A percentile compares a stretch with the other conserved stretches of the same genome.
Evolutionary conservation across 2,888 invertebrate species (phyloP).

Genomic region (Eristalinus aeneus): DNA sequence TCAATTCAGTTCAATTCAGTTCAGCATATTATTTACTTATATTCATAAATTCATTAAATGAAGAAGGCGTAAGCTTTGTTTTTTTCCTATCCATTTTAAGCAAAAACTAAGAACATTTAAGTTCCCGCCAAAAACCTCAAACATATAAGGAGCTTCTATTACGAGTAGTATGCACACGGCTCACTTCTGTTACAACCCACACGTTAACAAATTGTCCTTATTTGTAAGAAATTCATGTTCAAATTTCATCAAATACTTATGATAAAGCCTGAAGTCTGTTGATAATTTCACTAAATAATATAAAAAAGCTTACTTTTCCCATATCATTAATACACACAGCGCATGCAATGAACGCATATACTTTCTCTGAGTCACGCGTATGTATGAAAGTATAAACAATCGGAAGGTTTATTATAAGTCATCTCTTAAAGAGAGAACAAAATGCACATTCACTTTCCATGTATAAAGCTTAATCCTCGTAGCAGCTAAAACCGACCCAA

Average conservation of each 20-base stretch:
- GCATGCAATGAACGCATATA: not conserved
- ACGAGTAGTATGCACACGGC: too few relatives aligned
- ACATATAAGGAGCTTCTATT: too few relatives aligned
- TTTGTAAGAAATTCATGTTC: not conserved
- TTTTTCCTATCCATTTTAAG: too few relatives aligned
- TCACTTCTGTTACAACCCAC: too few relatives aligned
- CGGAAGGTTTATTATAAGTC: conserved; percentile 10
- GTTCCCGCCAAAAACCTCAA: too few relatives aligned
- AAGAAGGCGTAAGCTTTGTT: too few relatives aligned
- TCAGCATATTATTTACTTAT: too few relatives aligned
- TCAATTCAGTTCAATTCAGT: too few relatives aligned
- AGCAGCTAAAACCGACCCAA: conserved; percentile 9
- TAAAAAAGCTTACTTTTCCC: conserved; percentile 29
- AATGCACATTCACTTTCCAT: conserved; percentile 64
- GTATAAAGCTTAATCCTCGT: conserved; percentile 49
- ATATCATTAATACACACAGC: not conserved
- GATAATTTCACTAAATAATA: conserved; percentile 22
- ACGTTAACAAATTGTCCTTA: not conserved
- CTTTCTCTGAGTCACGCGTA: not conserved
- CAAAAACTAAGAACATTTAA: too few relatives aligned
- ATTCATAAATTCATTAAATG: too few relatives aligned
- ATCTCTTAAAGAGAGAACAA: conserved; percentile 10
- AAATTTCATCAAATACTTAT: conserved; percentile 33
- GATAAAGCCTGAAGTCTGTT: conserved; percentile 38
- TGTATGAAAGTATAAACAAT: not conserved